Base-by-base conservation (phyloP, 2,113 vertebrate genomes). In the Vulpes ferrilata region DNA sequence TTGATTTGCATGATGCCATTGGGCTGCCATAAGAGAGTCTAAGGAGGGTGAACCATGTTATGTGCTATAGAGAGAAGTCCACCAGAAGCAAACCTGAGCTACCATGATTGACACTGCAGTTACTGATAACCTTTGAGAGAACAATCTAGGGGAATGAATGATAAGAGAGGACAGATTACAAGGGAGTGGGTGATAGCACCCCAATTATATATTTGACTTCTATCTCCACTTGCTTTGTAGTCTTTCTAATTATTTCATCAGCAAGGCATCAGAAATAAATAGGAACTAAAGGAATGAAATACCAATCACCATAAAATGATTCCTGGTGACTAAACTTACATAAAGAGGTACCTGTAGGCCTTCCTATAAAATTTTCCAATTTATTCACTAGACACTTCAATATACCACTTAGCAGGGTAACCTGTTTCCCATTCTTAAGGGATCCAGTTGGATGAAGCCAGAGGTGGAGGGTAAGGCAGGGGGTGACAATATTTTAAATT, bases 231-330 rank as follows among this genome's bases (percentile, higher is more conserved):
- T 93, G 86, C 60, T 85, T 23, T 86, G 22, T 67, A 73, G 83
- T 25, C n/a, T 79, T 69, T 86, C 48, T 51, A 73, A 94, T 95
- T 48, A 86, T 89, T 96, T 82, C 25, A 82, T 88, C 82, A 89
- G 55, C 0, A 17, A 83, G 86, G 55, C 74, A 95, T 55, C n/a
- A 62, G 48, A 80, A 95, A 90, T 93, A 60, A 96, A 23, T 55
- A 38, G 27, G 67, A 96, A 88, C 30, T 73, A 67, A 94, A 82
- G 55, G 27, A 91, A 69, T 35, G 60, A 83, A 90, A 94, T 3
- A 43, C 27, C 57, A 96, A 30, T 48, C 91, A 78, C 76, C 78
- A 64, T 38, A 76, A 76, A 93, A 88, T 78, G 48, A 94, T 67
- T 88, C 22, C 71, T 35, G 11, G 79, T 67, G 86, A 86, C 65